Conservation (phyloP, 2,888 invertebrate genomes). For the Dicranocentrus wangi region DNA sequence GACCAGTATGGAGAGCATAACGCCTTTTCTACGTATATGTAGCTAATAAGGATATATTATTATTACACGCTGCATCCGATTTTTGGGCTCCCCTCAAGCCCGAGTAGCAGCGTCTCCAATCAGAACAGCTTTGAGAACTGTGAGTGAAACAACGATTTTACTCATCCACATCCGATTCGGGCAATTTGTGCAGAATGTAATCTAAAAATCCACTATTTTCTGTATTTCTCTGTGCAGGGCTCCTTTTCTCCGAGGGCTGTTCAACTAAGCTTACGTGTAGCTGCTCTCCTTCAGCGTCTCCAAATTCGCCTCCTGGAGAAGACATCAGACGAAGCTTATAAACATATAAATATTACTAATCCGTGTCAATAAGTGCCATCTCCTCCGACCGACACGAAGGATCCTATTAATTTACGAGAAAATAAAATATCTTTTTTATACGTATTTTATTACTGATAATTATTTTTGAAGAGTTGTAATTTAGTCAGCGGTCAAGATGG, state of each 20-base stretch:
- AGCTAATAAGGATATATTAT: too few relatives aligned
- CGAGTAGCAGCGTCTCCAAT: constrained; percentile 12
- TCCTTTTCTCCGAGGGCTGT: constrained; percentile 63
- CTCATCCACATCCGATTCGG: constrained; percentile 43
- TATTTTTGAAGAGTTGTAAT: not conserved
- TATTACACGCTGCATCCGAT: not conserved
- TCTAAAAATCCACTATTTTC: not conserved
- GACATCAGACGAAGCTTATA: too few relatives aligned
- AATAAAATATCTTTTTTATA: constrained; percentile 18
- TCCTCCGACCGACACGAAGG: not conserved
- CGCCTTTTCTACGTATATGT: too few relatives aligned
- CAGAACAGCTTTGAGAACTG: constrained; percentile 64
- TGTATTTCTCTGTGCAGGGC: constrained; percentile 29
- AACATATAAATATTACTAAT: not conserved
- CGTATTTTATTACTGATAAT: not conserved
- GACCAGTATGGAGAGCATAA: too few relatives aligned
- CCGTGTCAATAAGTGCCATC: not conserved
- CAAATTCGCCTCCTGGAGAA: constrained; percentile 1
- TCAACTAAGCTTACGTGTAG: constrained; percentile 34
- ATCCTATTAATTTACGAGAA: constrained; percentile 16
- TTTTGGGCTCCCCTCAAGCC: not conserved
- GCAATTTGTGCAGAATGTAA: constrained; percentile 13
- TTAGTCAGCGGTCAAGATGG: constrained; percentile 54
- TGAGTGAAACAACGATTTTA: constrained; percentile 49
- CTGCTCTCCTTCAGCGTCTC: constrained; percentile 19